phyloP scores from a whole-genome alignment of 2,113 vertebrate genomes.

The Cairina moschata region DNA sequence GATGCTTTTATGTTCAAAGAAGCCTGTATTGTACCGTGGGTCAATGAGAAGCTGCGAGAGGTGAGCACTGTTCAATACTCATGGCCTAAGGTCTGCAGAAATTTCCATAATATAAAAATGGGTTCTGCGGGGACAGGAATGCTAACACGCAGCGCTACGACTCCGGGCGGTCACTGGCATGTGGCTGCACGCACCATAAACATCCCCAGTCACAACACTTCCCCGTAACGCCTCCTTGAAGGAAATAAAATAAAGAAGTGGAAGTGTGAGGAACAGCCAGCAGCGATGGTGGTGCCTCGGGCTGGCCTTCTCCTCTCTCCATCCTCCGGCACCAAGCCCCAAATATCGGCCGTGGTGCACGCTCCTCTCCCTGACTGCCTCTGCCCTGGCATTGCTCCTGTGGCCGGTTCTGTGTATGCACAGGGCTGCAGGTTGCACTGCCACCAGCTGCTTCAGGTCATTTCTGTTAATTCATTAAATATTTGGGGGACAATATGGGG shows the following conservation, averaged over 20 bases:
- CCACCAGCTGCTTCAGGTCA: neutral
- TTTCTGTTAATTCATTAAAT: neutral
- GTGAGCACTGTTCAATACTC: constrained; percentile 80
- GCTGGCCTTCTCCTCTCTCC: no score
- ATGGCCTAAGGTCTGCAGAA: constrained; percentile 78
- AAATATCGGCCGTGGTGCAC: no score
- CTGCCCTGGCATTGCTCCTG: neutral
- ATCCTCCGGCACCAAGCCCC: no score
- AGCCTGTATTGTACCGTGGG: constrained; percentile 71
- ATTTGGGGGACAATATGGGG: neutral
- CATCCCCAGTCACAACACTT: neutral
- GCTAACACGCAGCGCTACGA: constrained; percentile 42
- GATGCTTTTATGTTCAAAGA: constrained; percentile 81
- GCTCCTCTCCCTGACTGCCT: no score
- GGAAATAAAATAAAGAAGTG: neutral
- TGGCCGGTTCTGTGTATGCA: accelerated
- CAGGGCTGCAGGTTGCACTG: neutral
- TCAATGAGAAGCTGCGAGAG: constrained; percentile 79
- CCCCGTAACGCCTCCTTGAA: neutral
- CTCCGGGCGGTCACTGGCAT: constrained; percentile 54
- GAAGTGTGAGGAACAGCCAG: constrained; percentile 7
- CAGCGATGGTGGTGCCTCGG: neutral
- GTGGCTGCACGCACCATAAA: constrained; percentile 47
- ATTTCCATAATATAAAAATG: constrained; percentile 80
- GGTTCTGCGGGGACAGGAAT: constrained; percentile 73